These are phyloP conservation scores for Aldabrachelys gigantea DNA, from an alignment of 2,113 vertebrate species.

Conservation along the genomic window DNA sequence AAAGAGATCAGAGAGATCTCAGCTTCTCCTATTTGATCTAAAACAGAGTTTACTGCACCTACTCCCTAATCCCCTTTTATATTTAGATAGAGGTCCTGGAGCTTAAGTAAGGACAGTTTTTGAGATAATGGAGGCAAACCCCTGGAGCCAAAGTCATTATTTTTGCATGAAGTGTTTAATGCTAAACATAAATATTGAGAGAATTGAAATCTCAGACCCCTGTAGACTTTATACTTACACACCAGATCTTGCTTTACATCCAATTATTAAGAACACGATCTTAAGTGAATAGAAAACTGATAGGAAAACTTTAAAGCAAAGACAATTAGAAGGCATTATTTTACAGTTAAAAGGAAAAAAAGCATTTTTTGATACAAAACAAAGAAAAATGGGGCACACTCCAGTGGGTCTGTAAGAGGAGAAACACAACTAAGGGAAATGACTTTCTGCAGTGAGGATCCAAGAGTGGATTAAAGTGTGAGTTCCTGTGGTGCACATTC, in stretches of 20 bases:
- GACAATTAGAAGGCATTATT: background rate
- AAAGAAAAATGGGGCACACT: background rate
- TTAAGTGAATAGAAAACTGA: background rate
- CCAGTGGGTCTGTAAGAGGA: background rate
- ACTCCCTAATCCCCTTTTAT: constrained; percentile 34
- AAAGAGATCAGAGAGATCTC: constrained; percentile 38
- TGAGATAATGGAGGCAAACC: constrained; percentile 53
- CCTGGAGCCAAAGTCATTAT: constrained; percentile 42
- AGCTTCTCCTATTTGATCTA: constrained; percentile 20
- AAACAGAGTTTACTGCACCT: constrained; percentile 36
- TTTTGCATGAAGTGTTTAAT: constrained; percentile 68
- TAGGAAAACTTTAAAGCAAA: background rate
- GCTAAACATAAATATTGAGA: constrained; percentile 64
- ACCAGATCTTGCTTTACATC: constrained; percentile 20
- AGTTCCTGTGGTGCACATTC: constrained; percentile 44
- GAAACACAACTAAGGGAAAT: background rate
- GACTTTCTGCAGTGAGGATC: constrained; percentile 25
- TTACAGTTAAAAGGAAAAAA: background rate
- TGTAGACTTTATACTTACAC: constrained; percentile 26
- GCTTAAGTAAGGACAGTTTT: constrained; percentile 35
- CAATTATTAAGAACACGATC: constrained; percentile 3
- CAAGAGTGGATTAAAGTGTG: constrained; percentile 4
- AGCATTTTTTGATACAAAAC: background rate
- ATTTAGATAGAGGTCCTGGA: background rate
- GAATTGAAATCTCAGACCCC: constrained; percentile 4